phyloP scores from a whole-genome alignment of 2,888 invertebrate genomes.

The Drosophila leonis region DNA sequence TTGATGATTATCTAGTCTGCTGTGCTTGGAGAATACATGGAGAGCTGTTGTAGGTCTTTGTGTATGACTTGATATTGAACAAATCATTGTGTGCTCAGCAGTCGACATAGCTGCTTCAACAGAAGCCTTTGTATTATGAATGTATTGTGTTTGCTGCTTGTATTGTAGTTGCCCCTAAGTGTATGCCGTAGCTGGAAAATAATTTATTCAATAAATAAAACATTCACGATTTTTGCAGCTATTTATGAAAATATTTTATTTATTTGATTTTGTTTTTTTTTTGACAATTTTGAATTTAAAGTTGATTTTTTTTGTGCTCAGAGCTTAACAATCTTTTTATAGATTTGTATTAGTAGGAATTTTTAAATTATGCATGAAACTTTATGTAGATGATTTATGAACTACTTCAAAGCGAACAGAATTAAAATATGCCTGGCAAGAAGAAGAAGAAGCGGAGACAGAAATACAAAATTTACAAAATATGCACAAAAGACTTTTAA shows the following conservation, averaged over 20 bases:
- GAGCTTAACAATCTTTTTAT: background rate
- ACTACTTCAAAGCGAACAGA: slow-evolving; percentile 3
- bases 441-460: background rate
- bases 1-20: no score
- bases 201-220: slow-evolving; percentile 9
- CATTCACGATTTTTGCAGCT: background rate
- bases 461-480: background rate
- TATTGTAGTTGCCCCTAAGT: background rate
- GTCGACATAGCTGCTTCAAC: background rate
- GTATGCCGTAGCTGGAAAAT: background rate
- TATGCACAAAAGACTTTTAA: slow-evolving; percentile 5
- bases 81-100: background rate
- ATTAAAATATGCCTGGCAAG: background rate
- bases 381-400: background rate
- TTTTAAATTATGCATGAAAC: slow-evolving; percentile 7
- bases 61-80: background rate
- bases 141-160: background rate
- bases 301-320: background rate
- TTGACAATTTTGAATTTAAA: no score
- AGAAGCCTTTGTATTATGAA: background rate
- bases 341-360: background rate
- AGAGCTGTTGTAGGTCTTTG: background rate
- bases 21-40: background rate
- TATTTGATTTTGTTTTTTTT: background rate
- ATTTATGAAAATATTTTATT: slow-evolving; percentile 1